These are phyloP conservation scores for Ardeotis arabs DNA, from an alignment of 2,113 vertebrate genomes.

Conservation along the genomic window DNA sequence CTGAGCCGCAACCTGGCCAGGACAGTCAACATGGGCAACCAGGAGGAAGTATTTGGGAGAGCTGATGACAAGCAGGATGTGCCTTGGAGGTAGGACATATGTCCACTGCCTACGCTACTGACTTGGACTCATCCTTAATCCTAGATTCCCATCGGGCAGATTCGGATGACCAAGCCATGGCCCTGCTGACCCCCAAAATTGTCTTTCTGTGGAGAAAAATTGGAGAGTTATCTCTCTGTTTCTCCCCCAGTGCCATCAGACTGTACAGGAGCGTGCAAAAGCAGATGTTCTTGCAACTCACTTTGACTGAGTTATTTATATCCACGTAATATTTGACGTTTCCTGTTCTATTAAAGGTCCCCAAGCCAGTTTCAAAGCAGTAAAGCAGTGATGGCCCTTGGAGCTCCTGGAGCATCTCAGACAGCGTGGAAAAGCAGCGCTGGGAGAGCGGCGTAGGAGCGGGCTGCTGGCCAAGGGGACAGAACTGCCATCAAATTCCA, in stretches of 20 bases:
- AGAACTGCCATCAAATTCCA: not conserved
- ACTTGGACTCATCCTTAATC: not conserved
- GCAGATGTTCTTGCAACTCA: conserved; percentile 65
- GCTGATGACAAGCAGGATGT: not conserved
- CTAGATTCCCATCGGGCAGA: not conserved
- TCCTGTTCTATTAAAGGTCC: conserved; percentile 69
- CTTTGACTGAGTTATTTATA: conserved; percentile 71
- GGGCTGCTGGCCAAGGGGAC: not conserved
- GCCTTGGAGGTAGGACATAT: not conserved
- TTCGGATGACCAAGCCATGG: not conserved
- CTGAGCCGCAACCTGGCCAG: not conserved
- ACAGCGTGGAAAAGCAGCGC: not conserved
- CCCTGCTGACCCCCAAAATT: conserved; percentile 31
- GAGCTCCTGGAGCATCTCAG: conserved; percentile 12
- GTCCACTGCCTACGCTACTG: not conserved
- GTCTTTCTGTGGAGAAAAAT: not conserved
- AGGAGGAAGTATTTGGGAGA: not conserved
- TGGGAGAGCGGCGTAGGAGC: not conserved
- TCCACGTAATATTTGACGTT: conserved; percentile 64
- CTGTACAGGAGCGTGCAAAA: not conserved
- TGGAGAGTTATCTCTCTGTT: conserved; percentile 23
- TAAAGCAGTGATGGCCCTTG: not conserved
- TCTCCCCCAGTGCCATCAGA: not conserved
- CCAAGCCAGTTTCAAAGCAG: conserved; percentile 16
- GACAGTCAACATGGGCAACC: not conserved